A percentile compares a stretch with the other conserved stretches of the same genome.
phyloP scores from a whole-genome alignment of 2,113 vertebrate species.

The Callospermophilus lateralis region DNA sequence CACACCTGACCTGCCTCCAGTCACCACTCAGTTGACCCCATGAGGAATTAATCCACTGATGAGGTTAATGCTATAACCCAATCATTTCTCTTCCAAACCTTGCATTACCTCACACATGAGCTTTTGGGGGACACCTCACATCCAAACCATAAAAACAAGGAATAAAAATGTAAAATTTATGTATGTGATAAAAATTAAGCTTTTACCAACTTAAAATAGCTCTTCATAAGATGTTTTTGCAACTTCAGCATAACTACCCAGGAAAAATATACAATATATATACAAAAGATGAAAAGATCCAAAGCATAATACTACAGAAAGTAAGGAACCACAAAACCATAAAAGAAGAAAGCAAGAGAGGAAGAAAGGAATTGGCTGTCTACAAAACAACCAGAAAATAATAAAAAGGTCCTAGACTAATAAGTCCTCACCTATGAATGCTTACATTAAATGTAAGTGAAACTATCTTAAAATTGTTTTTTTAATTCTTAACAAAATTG shows the following conservation, averaged over 20 bases:
- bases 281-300: background rate
- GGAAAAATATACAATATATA: background rate
- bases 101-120: too few relatives aligned
- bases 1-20: too few relatives aligned
- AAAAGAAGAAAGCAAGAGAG: background rate
- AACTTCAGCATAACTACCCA: background rate
- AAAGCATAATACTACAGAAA: background rate
- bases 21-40: too few relatives aligned
- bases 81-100: too few relatives aligned
- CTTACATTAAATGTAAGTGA: too few relatives aligned
- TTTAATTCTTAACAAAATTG: too few relatives aligned
- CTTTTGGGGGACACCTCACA: too few relatives aligned
- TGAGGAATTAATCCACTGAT: too few relatives aligned
- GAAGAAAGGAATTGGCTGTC: background rate
- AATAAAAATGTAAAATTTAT: background rate
- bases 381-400: background rate
- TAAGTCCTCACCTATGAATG: too few relatives aligned
- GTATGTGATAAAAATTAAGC: background rate
- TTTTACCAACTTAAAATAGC: background rate
- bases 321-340: background rate
- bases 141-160: too few relatives aligned
- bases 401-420: background rate
- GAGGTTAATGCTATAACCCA: too few relatives aligned
- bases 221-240: background rate
- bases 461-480: too few relatives aligned